Conservation (phyloP, 2,113 vertebrate species). For the Polypterus senegalus region DNA sequence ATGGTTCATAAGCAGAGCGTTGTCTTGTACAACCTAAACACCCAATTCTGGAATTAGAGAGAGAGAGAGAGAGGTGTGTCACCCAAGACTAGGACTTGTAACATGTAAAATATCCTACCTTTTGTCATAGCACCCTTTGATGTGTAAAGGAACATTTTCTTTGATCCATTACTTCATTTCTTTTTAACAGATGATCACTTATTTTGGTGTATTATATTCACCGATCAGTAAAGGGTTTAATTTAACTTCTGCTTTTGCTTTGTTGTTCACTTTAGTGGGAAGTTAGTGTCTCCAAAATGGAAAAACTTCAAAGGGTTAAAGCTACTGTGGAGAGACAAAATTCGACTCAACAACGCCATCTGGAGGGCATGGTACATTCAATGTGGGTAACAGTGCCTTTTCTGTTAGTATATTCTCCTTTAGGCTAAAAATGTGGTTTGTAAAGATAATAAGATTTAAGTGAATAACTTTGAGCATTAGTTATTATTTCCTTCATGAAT, state of each 20-base stretch:
- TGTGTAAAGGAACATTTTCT: too few species aligned
- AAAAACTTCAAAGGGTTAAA: conserved; percentile 97
- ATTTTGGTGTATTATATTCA: not conserved
- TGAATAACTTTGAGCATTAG: too few species aligned
- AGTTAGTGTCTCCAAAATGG: conserved; percentile 95
- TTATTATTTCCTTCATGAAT: too few species aligned
- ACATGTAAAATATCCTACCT: not conserved
- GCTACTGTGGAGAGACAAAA: conserved; percentile 95
- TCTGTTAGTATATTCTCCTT: too few species aligned
- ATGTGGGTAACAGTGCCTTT: conserved; percentile 56
- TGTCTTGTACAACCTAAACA: too few species aligned
- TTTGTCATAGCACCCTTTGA: not conserved
- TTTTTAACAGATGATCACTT: not conserved
- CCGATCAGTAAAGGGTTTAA: not conserved
- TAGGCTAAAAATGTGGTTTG: too few species aligned
- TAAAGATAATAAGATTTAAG: too few species aligned
- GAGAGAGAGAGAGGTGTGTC: too few species aligned
- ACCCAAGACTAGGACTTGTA: too few species aligned
- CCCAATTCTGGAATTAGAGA: too few species aligned
- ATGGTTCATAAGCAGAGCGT: too few species aligned
- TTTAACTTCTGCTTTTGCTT: not conserved
- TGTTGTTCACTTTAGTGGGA: conserved; percentile 65
- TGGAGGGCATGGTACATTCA: conserved; percentile 99
- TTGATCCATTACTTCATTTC: not conserved
- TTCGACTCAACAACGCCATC: conserved; percentile 97